Conservation (phyloP, 2,113 vertebrate genomes). For the Bucco capensis region DNA sequence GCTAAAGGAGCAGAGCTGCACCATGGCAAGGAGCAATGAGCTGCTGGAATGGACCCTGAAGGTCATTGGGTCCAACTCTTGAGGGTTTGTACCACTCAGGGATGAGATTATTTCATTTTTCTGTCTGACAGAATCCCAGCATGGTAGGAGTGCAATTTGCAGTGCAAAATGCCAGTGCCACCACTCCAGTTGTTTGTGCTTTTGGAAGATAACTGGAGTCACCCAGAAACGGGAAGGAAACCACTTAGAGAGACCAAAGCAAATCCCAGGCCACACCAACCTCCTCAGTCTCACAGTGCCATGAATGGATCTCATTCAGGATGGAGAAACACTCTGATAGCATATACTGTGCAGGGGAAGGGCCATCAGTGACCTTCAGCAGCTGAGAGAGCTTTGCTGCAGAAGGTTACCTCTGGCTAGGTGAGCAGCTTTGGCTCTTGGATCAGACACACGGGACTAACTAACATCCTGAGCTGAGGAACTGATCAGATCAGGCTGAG, state of each 20-base stretch:
- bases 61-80: no score
- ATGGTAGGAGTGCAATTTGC: no score
- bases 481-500: not conserved
- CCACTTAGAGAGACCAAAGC: not conserved
- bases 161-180: not conserved
- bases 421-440: not conserved
- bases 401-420: not conserved
- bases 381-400: not conserved
- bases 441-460: not conserved
- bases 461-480: not conserved
- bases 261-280: not conserved
- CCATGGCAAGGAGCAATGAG: no score
- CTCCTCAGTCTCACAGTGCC: not conserved
- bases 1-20: not conserved
- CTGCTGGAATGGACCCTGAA: no score
- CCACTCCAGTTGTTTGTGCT: not conserved
- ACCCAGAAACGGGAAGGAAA: not conserved
- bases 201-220: not conserved
- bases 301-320: not conserved
- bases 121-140: no score
- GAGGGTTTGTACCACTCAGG: no score
- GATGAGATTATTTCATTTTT: no score
- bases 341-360: no score
- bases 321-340: not conserved
- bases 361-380: not conserved